Evolutionary conservation across 2,888 invertebrate genomes (phyloP).

Genomic region (Morinoia aosen): DNA sequence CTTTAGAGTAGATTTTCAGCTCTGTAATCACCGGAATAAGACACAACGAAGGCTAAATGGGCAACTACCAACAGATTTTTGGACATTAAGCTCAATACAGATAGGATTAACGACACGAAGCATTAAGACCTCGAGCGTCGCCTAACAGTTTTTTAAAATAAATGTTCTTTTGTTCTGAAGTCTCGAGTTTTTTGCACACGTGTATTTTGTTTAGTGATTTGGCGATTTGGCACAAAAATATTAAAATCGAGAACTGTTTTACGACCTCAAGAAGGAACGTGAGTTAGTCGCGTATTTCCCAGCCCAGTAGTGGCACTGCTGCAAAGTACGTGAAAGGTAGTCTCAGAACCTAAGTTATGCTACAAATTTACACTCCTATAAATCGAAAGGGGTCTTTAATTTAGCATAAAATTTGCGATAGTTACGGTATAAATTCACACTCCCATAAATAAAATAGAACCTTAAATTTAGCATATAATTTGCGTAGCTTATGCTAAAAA

Average conservation of each 20-base stretch:
- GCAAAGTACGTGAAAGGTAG: too few species aligned
- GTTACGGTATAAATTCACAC: too few species aligned
- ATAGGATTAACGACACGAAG: background rate
- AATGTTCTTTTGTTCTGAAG: background rate
- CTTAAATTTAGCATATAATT: too few species aligned
- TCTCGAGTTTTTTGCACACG: background rate
- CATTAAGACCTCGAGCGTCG: background rate
- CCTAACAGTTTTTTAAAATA: background rate
- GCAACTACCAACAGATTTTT: background rate
- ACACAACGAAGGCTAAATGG: background rate
- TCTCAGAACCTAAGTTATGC: background rate
- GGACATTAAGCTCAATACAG: background rate
- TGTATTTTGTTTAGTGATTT: background rate
- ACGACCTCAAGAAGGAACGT: background rate
- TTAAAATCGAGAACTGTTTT: background rate
- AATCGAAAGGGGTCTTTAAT: too few species aligned
- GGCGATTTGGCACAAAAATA: background rate
- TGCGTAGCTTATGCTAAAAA: too few species aligned
- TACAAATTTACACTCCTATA: background rate
- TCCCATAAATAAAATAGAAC: too few species aligned
- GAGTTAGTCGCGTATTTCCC: background rate
- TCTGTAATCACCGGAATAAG: background rate
- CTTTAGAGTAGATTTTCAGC: background rate
- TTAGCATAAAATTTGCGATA: too few species aligned
- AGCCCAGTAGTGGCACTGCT: background rate